Base-by-base conservation (phyloP, 2,888 invertebrate genomes). In the Gerosis bhagava region DNA sequence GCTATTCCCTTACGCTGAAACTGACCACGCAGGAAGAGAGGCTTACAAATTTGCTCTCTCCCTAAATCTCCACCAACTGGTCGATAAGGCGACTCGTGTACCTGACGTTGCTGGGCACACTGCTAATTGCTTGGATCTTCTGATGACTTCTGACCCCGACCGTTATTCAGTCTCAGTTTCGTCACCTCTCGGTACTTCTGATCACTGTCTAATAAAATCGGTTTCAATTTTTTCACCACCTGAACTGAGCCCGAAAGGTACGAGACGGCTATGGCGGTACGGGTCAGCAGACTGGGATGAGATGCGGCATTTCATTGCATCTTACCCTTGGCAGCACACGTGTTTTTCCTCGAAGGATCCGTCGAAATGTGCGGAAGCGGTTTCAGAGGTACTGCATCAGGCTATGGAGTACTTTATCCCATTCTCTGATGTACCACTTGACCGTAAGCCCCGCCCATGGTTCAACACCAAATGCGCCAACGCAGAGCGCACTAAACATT, bases 131-230 rank as follows among this genome's bases (percentile, higher is more conserved):
- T 28, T 59, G 34, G 55, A 56, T 49, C 54, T 55, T 31, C 41
- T 54, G 44, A 39, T 58, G 42, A 53, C 50, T 13, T 50, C 49
- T 1, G 56, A 55, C 19, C 52, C 54, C 31, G 55, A 54, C 42
- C 28, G 48, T 17, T 50, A 48, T 21, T 29, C 31, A 3, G 49
- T 55, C 1, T 34, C 49, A 7, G 51, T 56, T 1, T 31, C 37
- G 4, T 11, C 51, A 16, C 56, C 52, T 0, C 25, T 52, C 6
- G 50, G 47, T 3, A 45, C 46, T 6, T 53, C 53, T 37, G 50
- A 53, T 12, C 51, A 56, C 6, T 19, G 19, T 19, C 19, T 19
- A 6, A 6, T 19, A 6, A 19, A 19, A 19, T 5, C 19, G 3
- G 19, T 19, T 19, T 19, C 19, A 3, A 19, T 6, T 6, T 5